Evolutionary conservation across 1,140 invertebrate species (phyloP), one percentile per base, ranked within the genome.

Genomic region (Nasonia longicornis): DNA sequence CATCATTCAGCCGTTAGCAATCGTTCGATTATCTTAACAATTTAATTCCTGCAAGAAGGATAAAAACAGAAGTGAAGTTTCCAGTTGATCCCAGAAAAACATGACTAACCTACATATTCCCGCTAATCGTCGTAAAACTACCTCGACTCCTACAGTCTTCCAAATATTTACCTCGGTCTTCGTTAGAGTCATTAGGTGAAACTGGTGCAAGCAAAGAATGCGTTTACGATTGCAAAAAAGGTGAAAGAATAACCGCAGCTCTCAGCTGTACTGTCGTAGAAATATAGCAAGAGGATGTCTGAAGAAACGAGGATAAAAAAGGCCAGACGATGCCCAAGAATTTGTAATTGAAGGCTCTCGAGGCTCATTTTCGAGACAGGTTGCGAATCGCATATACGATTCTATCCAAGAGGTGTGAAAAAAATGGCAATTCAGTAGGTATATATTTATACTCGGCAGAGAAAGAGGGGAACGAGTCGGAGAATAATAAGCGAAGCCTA

Each of bases 231-330:
- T 48, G 42, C 71, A 52, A 52, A 73, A 73, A 73, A 52, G 48
- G 29, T 12, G 26, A 70, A 70, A 22, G 22, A 66, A 66, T 66
- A 66, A 66, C 64, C 64, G 22, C 64, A 66, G n/a, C 45, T 7
- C 35, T 38, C 35, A 7, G 12, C 14, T 48, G 10, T 6, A 16
- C 11, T 48, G 45, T n/a, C 8, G 3, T 12, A 16, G 20, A 64
- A 42, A 6, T 71, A 20, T 71, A 20, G 35, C 35, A 20, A 73
- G 8, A 52, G n/a, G 0, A 29, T n/a, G 42, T 26, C n/a, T 29
- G 42, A 73, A 52, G 42, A 73, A 73, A 73, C 71, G 71, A 52
- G 71, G 20, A 73, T 73, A 73, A 73, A 73, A 73, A 73, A 73
- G 71, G 26, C 71, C 22, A 26, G 72, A 26, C 48, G 4, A 74